A percentile compares a stretch with the other conserved stretches of the same genome.
phyloP scores from a whole-genome alignment of 2,888 invertebrate species.

The Dicyrtoma fusca region DNA sequence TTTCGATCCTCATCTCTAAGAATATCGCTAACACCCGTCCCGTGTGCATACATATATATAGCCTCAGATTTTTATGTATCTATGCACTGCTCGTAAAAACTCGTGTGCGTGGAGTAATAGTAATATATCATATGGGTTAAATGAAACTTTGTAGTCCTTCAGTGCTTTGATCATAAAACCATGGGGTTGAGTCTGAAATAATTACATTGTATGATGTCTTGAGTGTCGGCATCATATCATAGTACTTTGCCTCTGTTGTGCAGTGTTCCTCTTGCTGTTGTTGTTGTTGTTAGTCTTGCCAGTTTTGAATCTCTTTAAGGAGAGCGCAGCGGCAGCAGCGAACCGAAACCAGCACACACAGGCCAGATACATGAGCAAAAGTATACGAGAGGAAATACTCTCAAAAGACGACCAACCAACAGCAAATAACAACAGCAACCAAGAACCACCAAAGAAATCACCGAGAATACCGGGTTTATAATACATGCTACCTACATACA shows the following conservation, averaged over 20 bases:
- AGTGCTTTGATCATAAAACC: conserved; percentile 35
- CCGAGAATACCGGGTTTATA: no score
- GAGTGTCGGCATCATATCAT: conserved; percentile 23
- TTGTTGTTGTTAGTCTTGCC: conserved; percentile 9
- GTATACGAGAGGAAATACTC: neutral
- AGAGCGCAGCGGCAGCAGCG: conserved; percentile 15
- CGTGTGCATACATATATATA: no score
- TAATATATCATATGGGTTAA: conserved; percentile 33
- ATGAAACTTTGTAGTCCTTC: conserved; percentile 27
- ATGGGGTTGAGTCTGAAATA: conserved; percentile 38
- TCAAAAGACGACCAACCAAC: no score
- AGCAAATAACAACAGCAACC: no score
- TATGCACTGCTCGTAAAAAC: conserved; percentile 9
- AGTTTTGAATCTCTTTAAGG: neutral
- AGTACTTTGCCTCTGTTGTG: conserved; percentile 12
- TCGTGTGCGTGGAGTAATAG: conserved; percentile 1
- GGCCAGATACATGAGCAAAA: conserved; percentile 18
- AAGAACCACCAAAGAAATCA: no score
- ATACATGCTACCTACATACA: neutral
- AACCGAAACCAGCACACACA: conserved; percentile 11
- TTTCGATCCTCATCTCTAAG: no score
- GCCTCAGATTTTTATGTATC: no score
- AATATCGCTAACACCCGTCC: no score
- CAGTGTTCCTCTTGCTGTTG: conserved; percentile 6
- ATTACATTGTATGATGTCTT: conserved; percentile 30